phyloP scores from a whole-genome alignment of 2,888 invertebrate genomes.

The Nomada fabriciana region DNA sequence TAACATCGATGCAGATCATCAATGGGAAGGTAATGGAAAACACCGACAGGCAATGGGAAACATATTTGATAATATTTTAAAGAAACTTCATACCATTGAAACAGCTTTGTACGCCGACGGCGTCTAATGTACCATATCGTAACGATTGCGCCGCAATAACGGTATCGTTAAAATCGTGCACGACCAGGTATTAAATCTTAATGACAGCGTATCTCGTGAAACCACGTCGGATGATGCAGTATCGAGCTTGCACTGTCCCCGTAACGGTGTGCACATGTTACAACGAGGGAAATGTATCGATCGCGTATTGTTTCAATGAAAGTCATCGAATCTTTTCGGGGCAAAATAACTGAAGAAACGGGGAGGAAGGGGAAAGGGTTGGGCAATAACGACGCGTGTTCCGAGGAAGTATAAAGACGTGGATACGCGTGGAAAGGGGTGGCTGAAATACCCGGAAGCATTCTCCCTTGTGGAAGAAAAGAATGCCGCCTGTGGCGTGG shows the following conservation, averaged over 20 bases:
- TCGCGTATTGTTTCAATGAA: not conserved
- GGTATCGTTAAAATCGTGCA: slow-evolving; percentile 20
- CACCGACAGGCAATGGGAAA: not conserved
- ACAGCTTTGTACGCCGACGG: not conserved
- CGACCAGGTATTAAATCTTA: slow-evolving; percentile 37
- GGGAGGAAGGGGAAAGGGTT: not conserved
- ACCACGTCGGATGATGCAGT: slow-evolving; percentile 15
- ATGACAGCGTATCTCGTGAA: slow-evolving; percentile 32
- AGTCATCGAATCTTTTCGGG: slow-evolving; percentile 18
- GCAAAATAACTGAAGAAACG: not conserved
- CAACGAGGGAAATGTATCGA: not conserved
- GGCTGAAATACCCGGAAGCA: slow-evolving; percentile 61
- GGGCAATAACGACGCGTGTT: slow-evolving; percentile 44
- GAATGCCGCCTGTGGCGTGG: slow-evolving; percentile 33
- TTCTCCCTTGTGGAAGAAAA: slow-evolving; percentile 47
- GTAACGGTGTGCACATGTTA: not conserved
- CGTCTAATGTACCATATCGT: slow-evolving; percentile 7
- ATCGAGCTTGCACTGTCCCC: not conserved
- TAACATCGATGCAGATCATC: not conserved
- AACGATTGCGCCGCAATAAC: slow-evolving; percentile 14
- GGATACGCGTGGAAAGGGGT: not conserved
- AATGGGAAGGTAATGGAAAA: too few species aligned
- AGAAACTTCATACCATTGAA: not conserved
- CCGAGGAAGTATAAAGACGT: slow-evolving; percentile 18
- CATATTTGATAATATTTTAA: not conserved